Evolutionary conservation across 2,888 invertebrate species (phyloP), one percentile per base, ranked within the genome.

Genomic region (Spatulosminthurus flaviceps): DNA sequence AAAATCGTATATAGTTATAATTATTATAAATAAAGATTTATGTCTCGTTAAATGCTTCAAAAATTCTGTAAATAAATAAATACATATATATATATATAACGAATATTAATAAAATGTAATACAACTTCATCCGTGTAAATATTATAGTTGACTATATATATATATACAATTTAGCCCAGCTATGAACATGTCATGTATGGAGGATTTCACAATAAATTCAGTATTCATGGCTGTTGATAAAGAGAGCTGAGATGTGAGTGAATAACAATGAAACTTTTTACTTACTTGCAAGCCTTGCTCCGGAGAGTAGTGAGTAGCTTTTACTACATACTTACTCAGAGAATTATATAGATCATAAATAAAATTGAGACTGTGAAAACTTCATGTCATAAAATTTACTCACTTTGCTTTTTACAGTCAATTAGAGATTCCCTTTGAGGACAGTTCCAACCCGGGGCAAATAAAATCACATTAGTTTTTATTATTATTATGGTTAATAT

Each of bases 171-270:
- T n/a, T n/a, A n/a, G n/a, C n/a, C n/a, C n/a, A n/a, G n/a, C n/a
- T n/a, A n/a, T n/a, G n/a, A 51, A 13, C 5, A 11, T 51, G 51
- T 51, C 16, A 51, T 51, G 16, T 51, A 16, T 51, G 51, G 51
- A 51, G 1, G 9, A 19, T 51, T 51, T 51, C 51, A 51, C 51
- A 51, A 51, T 51, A 51, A 51, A 51, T 51, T 51, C 51, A 51
- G 51, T 2, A n/a, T 51, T 51, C 51, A 51, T 51, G 51, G 51
- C 51, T 51, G 51, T 51, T 51, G 51, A 51, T 4, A 9, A 4
- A 51, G n/a, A n/a, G 51, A n/a, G n/a, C n/a, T n/a, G n/a, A n/a
- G n/a, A 51, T 11, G 16, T 16, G 16, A n/a, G 51, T 51, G 51
- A 51, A 51, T 2, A 41, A n/a, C 9, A 9, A 34, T 34, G 34